Percentiles rank a stretch among this genome's conserved stretches.
Evolutionary conservation across 2,113 vertebrate genomes (phyloP).

Genomic region (Chloebia gouldiae): DNA sequence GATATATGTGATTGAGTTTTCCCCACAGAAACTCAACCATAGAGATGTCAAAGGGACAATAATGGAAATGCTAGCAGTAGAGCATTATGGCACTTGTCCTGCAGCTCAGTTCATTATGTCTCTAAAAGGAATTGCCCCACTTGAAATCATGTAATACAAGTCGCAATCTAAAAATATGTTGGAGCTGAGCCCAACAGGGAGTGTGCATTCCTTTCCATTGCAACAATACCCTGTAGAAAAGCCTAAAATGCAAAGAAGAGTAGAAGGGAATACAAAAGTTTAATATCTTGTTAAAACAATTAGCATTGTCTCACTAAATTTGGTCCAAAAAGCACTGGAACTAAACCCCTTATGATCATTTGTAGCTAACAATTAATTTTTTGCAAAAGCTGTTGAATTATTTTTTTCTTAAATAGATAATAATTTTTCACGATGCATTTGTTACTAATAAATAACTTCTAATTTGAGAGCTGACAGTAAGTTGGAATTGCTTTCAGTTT

Average conservation of each 20-base stretch:
- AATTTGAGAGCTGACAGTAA: background rate
- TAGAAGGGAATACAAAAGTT: constrained; percentile 22
- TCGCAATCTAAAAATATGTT: constrained; percentile 1
- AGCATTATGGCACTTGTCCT: background rate
- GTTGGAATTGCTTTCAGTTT: background rate
- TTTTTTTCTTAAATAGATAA: background rate
- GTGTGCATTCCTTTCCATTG: constrained; percentile 43
- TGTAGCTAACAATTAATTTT: background rate
- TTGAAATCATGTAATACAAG: constrained; percentile 1
- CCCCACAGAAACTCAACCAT: background rate
- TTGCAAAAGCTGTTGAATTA: background rate
- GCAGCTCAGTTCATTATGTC: constrained; percentile 16
- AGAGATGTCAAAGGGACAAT: background rate
- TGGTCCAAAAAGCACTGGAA: background rate
- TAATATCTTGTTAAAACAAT: background rate
- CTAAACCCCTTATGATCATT: background rate
- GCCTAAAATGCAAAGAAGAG: constrained; percentile 25
- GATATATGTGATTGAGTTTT: background rate
- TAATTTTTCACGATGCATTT: background rate
- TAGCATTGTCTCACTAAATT: background rate
- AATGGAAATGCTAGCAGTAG: background rate
- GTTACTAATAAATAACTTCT: background rate
- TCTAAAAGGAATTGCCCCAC: constrained; percentile 44
- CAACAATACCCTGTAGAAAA: constrained; percentile 48
- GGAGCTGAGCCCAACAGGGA: constrained; percentile 20